These are phyloP conservation scores for Brachionus rotundiformis DNA, from an alignment of 1,140 invertebrate genomes.

Conservation along the genomic window DNA sequence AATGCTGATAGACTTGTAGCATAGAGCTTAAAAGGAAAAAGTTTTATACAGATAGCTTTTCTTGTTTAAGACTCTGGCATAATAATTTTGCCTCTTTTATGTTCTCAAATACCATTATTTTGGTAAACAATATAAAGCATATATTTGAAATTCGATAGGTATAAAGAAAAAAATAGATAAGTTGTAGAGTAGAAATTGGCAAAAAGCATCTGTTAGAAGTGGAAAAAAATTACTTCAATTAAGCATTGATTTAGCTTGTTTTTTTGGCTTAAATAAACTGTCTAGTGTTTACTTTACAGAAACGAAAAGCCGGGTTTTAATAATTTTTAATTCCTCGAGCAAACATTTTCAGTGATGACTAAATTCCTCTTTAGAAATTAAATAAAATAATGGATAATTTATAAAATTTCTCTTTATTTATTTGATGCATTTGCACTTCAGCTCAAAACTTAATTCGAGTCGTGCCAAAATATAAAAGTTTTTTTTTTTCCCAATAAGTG, in stretches of 20 bases:
- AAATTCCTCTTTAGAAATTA: not conserved
- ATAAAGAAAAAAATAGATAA: not conserved
- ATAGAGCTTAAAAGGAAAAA: not conserved
- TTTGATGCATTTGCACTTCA: not conserved
- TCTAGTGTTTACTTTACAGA: not conserved
- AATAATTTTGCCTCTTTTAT: not conserved
- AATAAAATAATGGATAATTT: not conserved
- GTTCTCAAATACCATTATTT: not conserved
- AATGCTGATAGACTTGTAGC: not conserved
- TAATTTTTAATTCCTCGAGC: not conserved
- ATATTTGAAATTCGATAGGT: not conserved
- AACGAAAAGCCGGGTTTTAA: not conserved
- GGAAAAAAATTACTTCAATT: not conserved
- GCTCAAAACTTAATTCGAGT: not conserved
- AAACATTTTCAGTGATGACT: constrained; percentile 22
- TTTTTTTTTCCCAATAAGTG: not conserved
- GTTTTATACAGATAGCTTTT: no score
- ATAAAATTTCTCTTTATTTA: not conserved
- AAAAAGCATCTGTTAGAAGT: not conserved
- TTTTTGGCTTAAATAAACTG: not conserved
- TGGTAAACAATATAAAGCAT: not conserved
- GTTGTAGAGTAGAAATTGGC: not conserved
- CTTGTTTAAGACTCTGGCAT: no score
- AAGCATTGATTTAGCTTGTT: not conserved
- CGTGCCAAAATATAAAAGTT: not conserved